A percentile compares a stretch with the other conserved stretches of the same genome.
phyloP scores from a whole-genome alignment of 2,888 invertebrate genomes.

The Volucella bombylans region DNA sequence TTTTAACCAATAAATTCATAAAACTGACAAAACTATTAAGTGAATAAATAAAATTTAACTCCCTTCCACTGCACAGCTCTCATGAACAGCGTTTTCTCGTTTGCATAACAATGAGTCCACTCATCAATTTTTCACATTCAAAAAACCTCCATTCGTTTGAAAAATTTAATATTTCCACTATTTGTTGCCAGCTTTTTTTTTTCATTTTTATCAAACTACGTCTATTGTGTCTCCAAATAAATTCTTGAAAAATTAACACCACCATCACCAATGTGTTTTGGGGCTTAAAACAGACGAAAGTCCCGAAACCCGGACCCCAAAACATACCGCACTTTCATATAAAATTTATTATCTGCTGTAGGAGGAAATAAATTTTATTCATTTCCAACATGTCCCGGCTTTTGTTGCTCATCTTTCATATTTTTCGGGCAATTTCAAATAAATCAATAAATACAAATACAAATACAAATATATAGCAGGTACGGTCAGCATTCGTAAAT shows the following conservation, averaged over 20 bases:
- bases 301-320: not conserved
- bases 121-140: conserved; percentile 5
- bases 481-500: no score
- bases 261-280: not conserved
- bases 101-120: conserved; percentile 6
- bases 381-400: conserved; percentile 42
- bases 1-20: no score
- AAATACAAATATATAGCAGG: no score
- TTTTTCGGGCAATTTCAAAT: conserved; percentile 23
- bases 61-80: not conserved
- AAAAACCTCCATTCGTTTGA: conserved; percentile 1
- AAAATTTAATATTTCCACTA: no score
- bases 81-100: not conserved
- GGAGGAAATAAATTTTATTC: conserved; percentile 56
- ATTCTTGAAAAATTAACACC: not conserved
- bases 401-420: conserved; percentile 15
- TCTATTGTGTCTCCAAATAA: not conserved
- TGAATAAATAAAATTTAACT: not conserved
- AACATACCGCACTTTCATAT: conserved; percentile 39
- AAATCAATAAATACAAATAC: no score
- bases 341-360: conserved; percentile 60
- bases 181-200: no score
- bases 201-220: not conserved
- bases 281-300: not conserved
- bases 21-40: no score